Conservation (phyloP, 2,113 vertebrate genomes). For the Phaethornis superciliosus region DNA sequence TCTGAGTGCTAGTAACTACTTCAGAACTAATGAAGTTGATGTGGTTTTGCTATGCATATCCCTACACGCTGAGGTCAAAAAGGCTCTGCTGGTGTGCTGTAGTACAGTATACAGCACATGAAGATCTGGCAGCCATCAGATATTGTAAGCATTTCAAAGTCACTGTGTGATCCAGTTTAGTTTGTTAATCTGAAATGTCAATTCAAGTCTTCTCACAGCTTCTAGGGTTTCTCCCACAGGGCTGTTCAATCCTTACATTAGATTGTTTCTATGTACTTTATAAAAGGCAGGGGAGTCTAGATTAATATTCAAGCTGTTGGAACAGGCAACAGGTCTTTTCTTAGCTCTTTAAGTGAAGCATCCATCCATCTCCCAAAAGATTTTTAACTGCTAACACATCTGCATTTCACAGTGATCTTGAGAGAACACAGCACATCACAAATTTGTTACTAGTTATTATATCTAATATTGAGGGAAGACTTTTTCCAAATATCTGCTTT, state of each 20-base stretch:
- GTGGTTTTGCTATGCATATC: neutral
- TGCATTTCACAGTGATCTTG: neutral
- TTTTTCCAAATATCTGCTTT: neutral
- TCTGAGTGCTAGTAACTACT: neutral
- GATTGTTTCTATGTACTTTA: neutral
- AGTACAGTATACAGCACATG: neutral
- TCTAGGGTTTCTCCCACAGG: neutral
- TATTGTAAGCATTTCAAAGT: neutral
- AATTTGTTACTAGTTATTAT: neutral
- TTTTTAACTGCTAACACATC: neutral
- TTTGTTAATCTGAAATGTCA: neutral
- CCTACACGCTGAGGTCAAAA: neutral
- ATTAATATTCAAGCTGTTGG: neutral
- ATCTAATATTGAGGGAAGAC: neutral
- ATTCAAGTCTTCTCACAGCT: neutral
- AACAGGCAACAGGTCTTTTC: neutral
- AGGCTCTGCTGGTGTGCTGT: neutral
- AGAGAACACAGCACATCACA: neutral
- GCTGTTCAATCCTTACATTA: neutral
- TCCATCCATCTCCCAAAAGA: neutral
- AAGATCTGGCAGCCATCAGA: neutral
- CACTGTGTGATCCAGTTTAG: neutral
- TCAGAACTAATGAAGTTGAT: neutral
- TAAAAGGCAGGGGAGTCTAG: neutral
- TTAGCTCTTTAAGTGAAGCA: neutral